These are phyloP conservation scores for Halichondria panicea DNA, from an alignment of 37 sponge, comb jelly and placozoan genomes.

Conservation along the genomic window DNA sequence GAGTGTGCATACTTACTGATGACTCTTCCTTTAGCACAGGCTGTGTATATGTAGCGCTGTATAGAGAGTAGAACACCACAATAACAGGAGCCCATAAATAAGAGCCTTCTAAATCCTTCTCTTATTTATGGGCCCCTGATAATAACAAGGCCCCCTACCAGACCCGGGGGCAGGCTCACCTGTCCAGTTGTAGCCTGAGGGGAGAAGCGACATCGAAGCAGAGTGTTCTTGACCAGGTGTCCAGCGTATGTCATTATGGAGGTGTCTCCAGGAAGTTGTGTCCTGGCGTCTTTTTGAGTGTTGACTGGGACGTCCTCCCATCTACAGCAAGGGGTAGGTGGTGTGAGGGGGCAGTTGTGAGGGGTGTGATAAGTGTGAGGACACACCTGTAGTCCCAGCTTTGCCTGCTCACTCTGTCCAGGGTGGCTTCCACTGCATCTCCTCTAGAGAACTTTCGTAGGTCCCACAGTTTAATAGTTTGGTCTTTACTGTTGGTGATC, in stretches of 20 bases:
- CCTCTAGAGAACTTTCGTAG: conserved; percentile 55
- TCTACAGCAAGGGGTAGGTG: not conserved
- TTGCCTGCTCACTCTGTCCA: conserved; percentile 37
- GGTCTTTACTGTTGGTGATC: conserved; percentile 94
- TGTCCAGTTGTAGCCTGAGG: conserved; percentile 80
- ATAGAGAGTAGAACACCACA: not conserved
- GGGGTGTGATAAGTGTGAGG: not conserved
- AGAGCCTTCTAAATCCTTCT: not conserved
- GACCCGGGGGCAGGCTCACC: conserved; percentile 43
- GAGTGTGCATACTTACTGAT: conserved; percentile 31
- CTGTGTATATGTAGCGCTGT: conserved; percentile 77
- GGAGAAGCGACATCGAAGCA: conserved; percentile 86
- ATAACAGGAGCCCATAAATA: not conserved
- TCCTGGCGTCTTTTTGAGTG: conserved; percentile 1
- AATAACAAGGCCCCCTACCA: too few species aligned
- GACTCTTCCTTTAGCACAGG: conserved; percentile 63
- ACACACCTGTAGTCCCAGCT: conserved; percentile 88
- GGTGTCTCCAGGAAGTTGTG: conserved; percentile 67
- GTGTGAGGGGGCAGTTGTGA: not conserved
- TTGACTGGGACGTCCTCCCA: not conserved
- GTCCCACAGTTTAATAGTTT: conserved; percentile 94
- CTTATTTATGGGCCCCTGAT: too few species aligned
- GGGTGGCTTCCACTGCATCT: conserved; percentile 41
- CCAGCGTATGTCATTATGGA: conserved; percentile 93
- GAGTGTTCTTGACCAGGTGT: conserved; percentile 77